A percentile compares a stretch with the other conserved stretches of the same genome.
Evolutionary conservation across 2,797 vertebrate genomes (phyloP).

Genomic region (Anguilla marmorata): DNA sequence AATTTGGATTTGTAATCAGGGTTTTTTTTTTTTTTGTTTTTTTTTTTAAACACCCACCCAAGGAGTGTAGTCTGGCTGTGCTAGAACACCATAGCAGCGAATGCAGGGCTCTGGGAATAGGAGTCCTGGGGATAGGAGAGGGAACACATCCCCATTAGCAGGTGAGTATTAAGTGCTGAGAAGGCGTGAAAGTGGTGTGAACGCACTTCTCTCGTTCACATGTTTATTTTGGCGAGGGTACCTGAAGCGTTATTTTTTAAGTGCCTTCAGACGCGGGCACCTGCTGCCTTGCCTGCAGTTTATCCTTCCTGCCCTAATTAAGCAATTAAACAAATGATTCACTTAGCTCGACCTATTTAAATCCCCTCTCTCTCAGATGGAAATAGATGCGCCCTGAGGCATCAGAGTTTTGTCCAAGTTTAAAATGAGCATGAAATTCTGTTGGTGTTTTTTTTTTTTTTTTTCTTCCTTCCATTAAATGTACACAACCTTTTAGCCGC

Average conservation of each 20-base stretch:
- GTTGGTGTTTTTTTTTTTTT: neutral
- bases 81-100: neutral
- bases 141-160: conserved; percentile 3
- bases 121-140: no score
- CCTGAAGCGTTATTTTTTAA: neutral
- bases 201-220: neutral
- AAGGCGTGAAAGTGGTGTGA: neutral
- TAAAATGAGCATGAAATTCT: neutral
- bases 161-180: neutral
- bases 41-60: neutral
- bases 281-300: neutral
- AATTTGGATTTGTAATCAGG: neutral
- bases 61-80: neutral
- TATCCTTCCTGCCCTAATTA: neutral
- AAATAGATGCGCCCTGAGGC: neutral
- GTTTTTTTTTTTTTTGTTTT: neutral
- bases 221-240: neutral
- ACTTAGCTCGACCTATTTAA: conserved; percentile 17
- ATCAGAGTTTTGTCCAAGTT: neutral
- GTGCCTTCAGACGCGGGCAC: neutral
- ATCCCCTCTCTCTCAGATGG: conserved; percentile 24
- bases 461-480: neutral
- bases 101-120: neutral
- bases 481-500: neutral
- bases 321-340: conserved; percentile 25